Base-by-base conservation (phyloP, 2,888 invertebrate genomes). In the Protophormia terraenovae region DNA sequence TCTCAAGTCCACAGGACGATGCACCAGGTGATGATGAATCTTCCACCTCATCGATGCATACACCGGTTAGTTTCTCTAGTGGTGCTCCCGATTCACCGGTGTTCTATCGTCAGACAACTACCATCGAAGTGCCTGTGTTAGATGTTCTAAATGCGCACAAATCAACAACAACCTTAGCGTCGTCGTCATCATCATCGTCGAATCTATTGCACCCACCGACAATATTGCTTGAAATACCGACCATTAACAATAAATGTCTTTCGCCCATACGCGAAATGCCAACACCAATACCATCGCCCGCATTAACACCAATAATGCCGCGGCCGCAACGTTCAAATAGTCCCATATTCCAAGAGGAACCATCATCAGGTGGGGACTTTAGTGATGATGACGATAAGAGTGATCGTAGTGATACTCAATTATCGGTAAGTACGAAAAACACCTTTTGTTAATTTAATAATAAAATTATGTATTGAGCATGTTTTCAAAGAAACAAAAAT, bases 211-310 rank as follows among this genome's bases (percentile, higher is more conserved):
- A 96, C 91, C 95, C 96, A 76, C 96, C 96, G 45, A 95, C 95
- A 47, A 96, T 96, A 88, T 94, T 96, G 35, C 94, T 97, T 75
- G 96, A 97, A 94, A 95, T 96, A 88, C 96, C 96, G 50, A 95
- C 94, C 91, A 95, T 95, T 89, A 96, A 95, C 90, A 96, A 95
- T 90, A 96, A 96, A 93, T 96, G 96, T 93, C 94, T 97, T 87
- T 96, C 96, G 69, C 96, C 96, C 0, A 97, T 97, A 87, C 93
- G 95, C 87, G 96, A 96, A 92, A 94, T 96, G 88, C 96, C 96
- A 3, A 96, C 96, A 4, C 96, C 96, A 5, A 93, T 95, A 72
- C 96, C 96, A 14, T 95, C 95, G 14, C 96, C 96, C 3, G 93
- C 95, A 16, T 94, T 96, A 14, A 96, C 96, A 0, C 96, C 96